A percentile compares a stretch with the other conserved stretches of the same genome.
Evolutionary conservation across 92 coral and sea anemone genomes (phyloP).

Genomic region (Actinostola sp.): DNA sequence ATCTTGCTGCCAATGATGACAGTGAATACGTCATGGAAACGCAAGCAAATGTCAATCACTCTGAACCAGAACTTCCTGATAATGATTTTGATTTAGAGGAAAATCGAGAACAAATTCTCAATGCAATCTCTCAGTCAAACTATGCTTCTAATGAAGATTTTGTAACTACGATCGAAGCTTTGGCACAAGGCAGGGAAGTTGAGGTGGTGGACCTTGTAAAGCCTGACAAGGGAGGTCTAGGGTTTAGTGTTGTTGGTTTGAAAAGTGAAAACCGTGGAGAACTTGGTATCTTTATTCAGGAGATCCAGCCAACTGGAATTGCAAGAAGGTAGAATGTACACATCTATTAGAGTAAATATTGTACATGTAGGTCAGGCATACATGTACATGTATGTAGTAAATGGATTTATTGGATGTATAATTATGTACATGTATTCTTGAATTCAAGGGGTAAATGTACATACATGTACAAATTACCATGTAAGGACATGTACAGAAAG

Average conservation of each 20-base stretch:
- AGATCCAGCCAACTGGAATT: constrained; percentile 91
- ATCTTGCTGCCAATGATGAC: neutral
- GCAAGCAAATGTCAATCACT: neutral
- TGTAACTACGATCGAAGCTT: constrained; percentile 69
- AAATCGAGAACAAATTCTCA: constrained; percentile 62
- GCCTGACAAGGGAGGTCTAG: constrained; percentile 93
- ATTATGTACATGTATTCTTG: too few relatives aligned
- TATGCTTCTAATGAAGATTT: constrained; percentile 64
- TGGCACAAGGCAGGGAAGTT: constrained; percentile 92
- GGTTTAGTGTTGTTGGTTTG: constrained; percentile 98
- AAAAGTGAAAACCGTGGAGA: constrained; percentile 99
- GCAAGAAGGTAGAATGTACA: constrained; percentile 69
- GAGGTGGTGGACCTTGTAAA: constrained; percentile 88
- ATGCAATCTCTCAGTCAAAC: constrained; percentile 62
- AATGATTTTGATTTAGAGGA: constrained; percentile 55
- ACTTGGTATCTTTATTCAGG: constrained; percentile 95
- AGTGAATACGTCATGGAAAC: neutral
- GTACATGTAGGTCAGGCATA: too few relatives aligned
- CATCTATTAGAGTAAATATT: too few relatives aligned
- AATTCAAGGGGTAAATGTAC: too few relatives aligned
- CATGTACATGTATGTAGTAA: too few relatives aligned
- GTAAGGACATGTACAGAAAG: too few relatives aligned
- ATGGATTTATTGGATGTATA: too few relatives aligned
- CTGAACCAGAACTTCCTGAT: constrained; percentile 49
- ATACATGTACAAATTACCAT: too few relatives aligned